Evolutionary conservation across 2,888 invertebrate genomes (phyloP).

Genomic region (Andrena minutula): DNA sequence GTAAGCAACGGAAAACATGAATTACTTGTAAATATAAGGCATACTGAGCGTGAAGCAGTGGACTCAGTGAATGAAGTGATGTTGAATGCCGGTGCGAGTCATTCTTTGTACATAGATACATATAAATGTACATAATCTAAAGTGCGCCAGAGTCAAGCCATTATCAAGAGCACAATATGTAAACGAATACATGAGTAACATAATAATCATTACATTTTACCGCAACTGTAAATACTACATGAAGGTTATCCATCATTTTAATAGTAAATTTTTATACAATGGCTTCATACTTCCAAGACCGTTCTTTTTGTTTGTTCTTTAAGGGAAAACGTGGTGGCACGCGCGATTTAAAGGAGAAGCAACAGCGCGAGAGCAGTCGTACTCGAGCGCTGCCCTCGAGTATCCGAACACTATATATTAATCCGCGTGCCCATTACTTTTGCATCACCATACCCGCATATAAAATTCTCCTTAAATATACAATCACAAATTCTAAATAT

Average conservation of each 20-base stretch:
- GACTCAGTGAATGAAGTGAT: conserved; percentile 81
- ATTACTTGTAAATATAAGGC: conserved; percentile 84
- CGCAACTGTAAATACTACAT: conserved; percentile 81
- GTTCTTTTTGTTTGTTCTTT: conserved; percentile 48
- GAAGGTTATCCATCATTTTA: conserved; percentile 76
- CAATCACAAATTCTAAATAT: conserved; percentile 66
- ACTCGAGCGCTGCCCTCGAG: conserved; percentile 39
- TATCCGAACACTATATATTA: conserved; percentile 45
- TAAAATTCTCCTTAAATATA: conserved; percentile 65
- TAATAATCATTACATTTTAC: conserved; percentile 81
- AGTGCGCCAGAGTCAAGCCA: conserved; percentile 82
- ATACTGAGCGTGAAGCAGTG: conserved; percentile 80
- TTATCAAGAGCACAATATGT: conserved; percentile 78
- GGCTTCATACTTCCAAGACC: conserved; percentile 74
- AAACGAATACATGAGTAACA: conserved; percentile 71
- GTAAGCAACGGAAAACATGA: conserved; percentile 75
- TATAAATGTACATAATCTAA: conserved; percentile 84
- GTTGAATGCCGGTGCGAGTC: conserved; percentile 82
- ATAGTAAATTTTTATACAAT: conserved; percentile 78
- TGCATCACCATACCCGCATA: conserved; percentile 60
- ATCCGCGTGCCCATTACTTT: conserved; percentile 64
- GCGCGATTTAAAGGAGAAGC: conserved; percentile 45
- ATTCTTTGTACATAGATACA: conserved; percentile 84
- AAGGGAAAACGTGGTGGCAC: conserved; percentile 42
- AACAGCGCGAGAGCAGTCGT: conserved; percentile 25